Percentiles rank a stretch among this genome's conserved stretches.
phyloP scores from a whole-genome alignment of 2,113 vertebrate genomes.

The Balaenoptera acutorostrata region DNA sequence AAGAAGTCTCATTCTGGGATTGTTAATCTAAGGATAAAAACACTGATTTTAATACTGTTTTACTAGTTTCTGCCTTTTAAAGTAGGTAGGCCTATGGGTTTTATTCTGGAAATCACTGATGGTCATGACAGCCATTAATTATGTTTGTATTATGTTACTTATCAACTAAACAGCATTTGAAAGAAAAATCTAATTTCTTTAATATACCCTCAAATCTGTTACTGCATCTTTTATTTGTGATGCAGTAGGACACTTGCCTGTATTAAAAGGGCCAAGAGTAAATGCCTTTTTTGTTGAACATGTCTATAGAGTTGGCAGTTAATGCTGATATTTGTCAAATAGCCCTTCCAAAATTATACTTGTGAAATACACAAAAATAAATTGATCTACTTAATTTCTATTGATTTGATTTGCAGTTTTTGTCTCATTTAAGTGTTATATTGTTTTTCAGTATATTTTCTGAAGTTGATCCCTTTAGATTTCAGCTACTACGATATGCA shows the following conservation, averaged over 20 bases:
- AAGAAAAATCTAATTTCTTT: conserved; percentile 67
- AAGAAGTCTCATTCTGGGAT: not conserved
- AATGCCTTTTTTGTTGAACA: conserved; percentile 76
- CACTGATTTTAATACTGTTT: not conserved
- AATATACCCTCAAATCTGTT: conserved; percentile 68
- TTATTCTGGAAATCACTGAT: conserved; percentile 70
- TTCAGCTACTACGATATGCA: not conserved
- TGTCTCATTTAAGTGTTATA: conserved; percentile 70
- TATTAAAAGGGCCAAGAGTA: conserved; percentile 74
- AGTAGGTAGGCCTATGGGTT: conserved; percentile 52
- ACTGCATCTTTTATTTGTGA: conserved; percentile 74
- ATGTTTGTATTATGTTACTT: conserved; percentile 70
- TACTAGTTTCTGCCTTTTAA: not conserved
- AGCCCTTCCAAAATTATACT: conserved; percentile 79
- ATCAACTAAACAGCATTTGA: conserved; percentile 58
- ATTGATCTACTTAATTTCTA: conserved; percentile 83
- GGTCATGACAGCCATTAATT: conserved; percentile 67
- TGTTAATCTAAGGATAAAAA: not conserved
- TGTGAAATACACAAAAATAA: conserved; percentile 84
- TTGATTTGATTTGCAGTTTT: conserved; percentile 74
- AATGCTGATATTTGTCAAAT: conserved; percentile 78
- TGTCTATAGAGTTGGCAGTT: conserved; percentile 75
- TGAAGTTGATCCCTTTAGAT: conserved; percentile 45
- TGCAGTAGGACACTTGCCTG: conserved; percentile 71
- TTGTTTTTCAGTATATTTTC: conserved; percentile 53